Evolutionary conservation across 2,797 vertebrate species (phyloP), one percentile per base, ranked within the genome.

Genomic region (Girardinus metallicus): DNA sequence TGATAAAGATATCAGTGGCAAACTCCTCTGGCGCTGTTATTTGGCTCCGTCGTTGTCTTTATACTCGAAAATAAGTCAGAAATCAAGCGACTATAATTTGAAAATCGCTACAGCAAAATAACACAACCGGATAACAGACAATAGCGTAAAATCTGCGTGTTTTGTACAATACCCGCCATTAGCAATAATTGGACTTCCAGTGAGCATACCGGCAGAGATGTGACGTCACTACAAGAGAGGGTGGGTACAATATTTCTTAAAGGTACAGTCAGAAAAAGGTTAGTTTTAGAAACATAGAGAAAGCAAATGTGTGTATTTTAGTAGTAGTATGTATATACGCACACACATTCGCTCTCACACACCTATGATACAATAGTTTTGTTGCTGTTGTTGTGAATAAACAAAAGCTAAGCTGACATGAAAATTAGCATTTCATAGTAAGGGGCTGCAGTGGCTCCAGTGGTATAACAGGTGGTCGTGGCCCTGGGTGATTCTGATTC

Each of bases 81-180:
- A 36, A 31, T 66, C n/a, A 5, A 76, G 16, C 2, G 21, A 2
- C 1, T 41, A 11, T 29, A 29, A 21, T 34, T 29, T 43, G 0
- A 44, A 72, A 26, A 60, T 18, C 7, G 9, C 4, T 6, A 31
- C 41, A 74, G 53, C 29, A 53, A 26, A 60, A 73, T 18, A 77
- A 31, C 29, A 4, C 31, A 16, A 23, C 73, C 26, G 60, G 23
- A 44, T 55, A 44, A 47, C 34, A 13, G 46, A 79, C 44, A 51
- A 21, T 11, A 73, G 68, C 70, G 77, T 77, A 49, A 77, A 86
- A 80, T 62, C 62, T 39, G 77, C 41, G 57, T 78, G 51, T 88
- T 86, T 87, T 41, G 49, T 86, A 90, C 75, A 95, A 94, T 87
- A 87, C 95, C 95, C 95, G 95, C 94, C 93, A 90, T 92, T 91